These are phyloP conservation scores for Chitala chitala DNA, from an alignment of 2,113 vertebrate species.

Conservation along the genomic window DNA sequence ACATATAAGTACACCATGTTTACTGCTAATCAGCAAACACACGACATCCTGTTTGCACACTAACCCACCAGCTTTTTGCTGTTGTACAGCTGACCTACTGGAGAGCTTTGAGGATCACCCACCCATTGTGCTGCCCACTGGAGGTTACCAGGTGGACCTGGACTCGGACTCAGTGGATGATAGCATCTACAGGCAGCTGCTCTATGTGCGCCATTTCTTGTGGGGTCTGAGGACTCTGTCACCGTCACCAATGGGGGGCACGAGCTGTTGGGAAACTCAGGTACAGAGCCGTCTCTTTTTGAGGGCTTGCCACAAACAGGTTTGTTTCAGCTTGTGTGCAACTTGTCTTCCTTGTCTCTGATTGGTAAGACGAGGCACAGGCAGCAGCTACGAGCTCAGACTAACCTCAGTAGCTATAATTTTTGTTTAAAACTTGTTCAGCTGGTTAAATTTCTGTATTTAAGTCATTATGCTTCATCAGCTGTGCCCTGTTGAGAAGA, in stretches of 20 bases:
- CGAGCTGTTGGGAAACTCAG: conserved; percentile 58
- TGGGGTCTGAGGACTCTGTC: conserved; percentile 76
- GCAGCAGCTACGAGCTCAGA: too few relatives aligned
- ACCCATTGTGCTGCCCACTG: conserved; percentile 81
- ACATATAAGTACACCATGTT: too few relatives aligned
- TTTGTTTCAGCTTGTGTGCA: too few relatives aligned
- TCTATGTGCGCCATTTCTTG: conserved; percentile 83
- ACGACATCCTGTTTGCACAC: background rate
- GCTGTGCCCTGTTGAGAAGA: too few relatives aligned
- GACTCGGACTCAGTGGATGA: conserved; percentile 73
- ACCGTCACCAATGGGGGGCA: conserved; percentile 43
- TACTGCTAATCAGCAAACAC: too few relatives aligned
- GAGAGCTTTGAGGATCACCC: conserved; percentile 93
- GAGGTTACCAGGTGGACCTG: conserved; percentile 83
- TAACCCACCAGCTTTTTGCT: background rate
- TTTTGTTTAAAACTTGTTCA: background rate
- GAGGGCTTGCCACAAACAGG: too few relatives aligned
- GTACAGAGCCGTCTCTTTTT: too few relatives aligned
- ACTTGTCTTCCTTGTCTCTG: too few relatives aligned
- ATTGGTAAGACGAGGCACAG: too few relatives aligned
- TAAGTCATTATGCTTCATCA: too few relatives aligned
- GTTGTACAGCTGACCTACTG: conserved; percentile 72
- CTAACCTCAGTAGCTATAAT: background rate
- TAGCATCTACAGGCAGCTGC: conserved; percentile 81
- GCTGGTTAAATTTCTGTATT: background rate